Evolutionary conservation across 1,140 invertebrate species (phyloP).

Genomic region (Penaeus indicus): DNA sequence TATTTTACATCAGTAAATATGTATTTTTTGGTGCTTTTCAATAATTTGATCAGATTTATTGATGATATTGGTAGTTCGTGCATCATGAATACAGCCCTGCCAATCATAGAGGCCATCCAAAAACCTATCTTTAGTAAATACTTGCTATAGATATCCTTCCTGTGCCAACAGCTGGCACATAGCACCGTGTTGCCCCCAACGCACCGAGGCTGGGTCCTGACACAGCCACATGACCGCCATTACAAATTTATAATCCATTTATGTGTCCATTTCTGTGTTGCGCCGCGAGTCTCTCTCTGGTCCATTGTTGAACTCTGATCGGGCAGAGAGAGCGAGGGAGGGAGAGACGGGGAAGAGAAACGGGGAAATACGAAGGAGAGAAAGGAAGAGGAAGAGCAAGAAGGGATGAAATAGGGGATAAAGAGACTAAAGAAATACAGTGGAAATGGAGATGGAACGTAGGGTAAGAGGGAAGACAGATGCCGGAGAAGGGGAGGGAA

Average conservation of each 20-base stretch:
- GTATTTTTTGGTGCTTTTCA: too few species aligned
- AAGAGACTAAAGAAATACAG: too few species aligned
- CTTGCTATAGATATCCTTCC: neutral
- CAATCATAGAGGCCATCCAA: too few species aligned
- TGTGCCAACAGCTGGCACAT: neutral
- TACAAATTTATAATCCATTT: constrained; percentile 55
- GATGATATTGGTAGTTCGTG: too few species aligned
- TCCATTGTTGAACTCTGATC: neutral
- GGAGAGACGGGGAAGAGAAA: neutral
- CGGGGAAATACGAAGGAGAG: neutral
- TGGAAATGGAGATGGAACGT: too few species aligned
- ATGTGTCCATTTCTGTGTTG: constrained; percentile 23
- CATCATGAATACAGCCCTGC: too few species aligned
- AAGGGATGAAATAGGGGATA: too few species aligned
- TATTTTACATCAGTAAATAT: too few species aligned
- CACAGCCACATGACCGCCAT: constrained; percentile 46
- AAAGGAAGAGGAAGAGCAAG: too few species aligned
- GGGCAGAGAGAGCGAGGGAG: neutral
- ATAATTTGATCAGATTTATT: too few species aligned
- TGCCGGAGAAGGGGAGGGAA: too few species aligned
- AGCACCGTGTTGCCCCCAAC: neutral
- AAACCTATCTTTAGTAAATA: neutral
- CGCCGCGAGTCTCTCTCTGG: constrained; percentile 10
- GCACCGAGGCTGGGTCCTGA: neutral
- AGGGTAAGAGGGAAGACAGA: too few species aligned